Conservation (phyloP, 2,797 vertebrate genomes). For the Sarcoramphus papa region DNA sequence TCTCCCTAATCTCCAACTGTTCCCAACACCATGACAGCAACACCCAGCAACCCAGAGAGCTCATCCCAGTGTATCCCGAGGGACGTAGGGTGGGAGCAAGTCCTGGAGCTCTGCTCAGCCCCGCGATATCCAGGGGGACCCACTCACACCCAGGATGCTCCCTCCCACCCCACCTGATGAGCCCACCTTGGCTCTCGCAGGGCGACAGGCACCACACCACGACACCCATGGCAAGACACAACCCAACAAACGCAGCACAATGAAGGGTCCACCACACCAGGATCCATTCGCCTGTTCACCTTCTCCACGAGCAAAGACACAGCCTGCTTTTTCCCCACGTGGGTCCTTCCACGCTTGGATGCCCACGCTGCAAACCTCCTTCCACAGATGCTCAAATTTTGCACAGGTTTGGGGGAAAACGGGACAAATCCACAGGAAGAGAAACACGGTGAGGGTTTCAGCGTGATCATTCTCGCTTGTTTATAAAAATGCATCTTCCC, state of each 20-base stretch:
- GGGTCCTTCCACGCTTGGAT: accelerated
- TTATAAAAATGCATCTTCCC: background rate
- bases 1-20: background rate
- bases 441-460: background rate
- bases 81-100: background rate
- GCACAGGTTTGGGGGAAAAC: accelerated
- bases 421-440: accelerated
- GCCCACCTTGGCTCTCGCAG: background rate
- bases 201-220: accelerated
- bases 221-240: background rate
- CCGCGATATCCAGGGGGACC: accelerated
- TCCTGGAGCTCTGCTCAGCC: background rate
- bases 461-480: accelerated
- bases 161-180: background rate
- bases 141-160: background rate
- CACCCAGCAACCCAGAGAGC: background rate
- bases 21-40: background rate
- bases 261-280: background rate
- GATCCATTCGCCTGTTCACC: background rate
- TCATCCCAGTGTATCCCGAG: background rate
- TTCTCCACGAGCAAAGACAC: accelerated
- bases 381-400: background rate
- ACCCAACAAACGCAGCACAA: accelerated
- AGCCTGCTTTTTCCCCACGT: accelerated
- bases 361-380: accelerated